Conservation (phyloP, 2,113 vertebrate species). For the Numenius arquata region DNA sequence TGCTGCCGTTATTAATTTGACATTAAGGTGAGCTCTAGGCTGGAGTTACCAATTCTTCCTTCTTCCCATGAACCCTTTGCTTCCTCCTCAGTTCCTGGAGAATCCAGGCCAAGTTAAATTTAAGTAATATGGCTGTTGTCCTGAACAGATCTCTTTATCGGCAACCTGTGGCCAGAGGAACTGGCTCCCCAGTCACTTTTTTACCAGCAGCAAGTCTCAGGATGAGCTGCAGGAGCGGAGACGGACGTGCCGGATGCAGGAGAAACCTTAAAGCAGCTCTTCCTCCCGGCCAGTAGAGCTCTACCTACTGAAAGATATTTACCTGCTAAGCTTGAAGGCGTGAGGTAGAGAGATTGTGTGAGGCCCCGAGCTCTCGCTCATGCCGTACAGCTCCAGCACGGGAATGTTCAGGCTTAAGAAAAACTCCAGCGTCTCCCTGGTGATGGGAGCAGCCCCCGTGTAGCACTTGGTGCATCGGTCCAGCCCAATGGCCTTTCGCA, state of each 20-base stretch:
- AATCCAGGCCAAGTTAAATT: neutral
- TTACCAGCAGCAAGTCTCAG: neutral
- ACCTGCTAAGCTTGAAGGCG: constrained; percentile 82
- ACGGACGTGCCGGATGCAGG: neutral
- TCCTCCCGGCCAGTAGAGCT: neutral
- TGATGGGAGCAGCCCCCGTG: constrained; percentile 87
- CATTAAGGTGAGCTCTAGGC: neutral
- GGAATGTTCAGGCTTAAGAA: constrained; percentile 93
- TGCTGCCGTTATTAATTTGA: neutral
- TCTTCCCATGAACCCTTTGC: neutral
- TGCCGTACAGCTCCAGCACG: constrained; percentile 87
- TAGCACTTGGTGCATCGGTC: constrained; percentile 85
- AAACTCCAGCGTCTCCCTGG: constrained; percentile 87
- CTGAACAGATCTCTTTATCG: neutral
- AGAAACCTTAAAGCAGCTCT: neutral
- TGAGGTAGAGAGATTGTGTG: constrained; percentile 75
- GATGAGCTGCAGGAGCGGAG: neutral
- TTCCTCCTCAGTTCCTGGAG: neutral
- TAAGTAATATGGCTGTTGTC: neutral
- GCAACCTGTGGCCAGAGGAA: neutral
- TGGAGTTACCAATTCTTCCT: neutral
- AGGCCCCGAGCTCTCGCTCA: constrained; percentile 90
- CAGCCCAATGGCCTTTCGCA: constrained; percentile 84
- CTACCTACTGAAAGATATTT: neutral
- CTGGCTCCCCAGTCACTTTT: neutral